Conservation (phyloP, 2,797 vertebrate species). For the Diplodus sargus region DNA sequence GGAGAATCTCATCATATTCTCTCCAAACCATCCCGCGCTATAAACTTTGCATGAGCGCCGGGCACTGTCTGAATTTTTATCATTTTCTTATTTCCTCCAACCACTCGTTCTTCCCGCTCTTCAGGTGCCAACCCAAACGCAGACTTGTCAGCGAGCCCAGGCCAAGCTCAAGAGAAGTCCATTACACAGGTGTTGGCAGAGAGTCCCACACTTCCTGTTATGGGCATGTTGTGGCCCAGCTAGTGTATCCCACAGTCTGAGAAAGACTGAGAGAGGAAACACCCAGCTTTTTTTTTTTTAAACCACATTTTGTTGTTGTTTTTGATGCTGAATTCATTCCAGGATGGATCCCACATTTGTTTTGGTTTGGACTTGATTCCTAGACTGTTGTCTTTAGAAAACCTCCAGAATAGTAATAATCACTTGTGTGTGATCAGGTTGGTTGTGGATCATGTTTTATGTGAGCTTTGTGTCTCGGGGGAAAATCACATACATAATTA, state of each 20-base stretch:
- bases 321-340: not conserved
- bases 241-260: conserved; percentile 41
- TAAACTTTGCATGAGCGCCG: conserved; percentile 73
- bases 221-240: conserved; percentile 74
- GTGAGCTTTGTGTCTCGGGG: too few relatives aligned
- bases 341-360: not conserved
- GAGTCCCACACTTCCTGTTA: conserved; percentile 83
- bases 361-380: too few relatives aligned
- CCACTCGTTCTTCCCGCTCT: conserved; percentile 11
- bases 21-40: conserved; percentile 34
- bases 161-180: conserved; percentile 67
- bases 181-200: conserved; percentile 81
- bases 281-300: not conserved
- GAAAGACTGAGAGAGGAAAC: not conserved
- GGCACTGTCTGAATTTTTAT: conserved; percentile 65
- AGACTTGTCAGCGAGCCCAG: conserved; percentile 62
- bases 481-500: too few relatives aligned
- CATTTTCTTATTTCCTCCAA: conserved; percentile 53
- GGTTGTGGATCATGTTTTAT: not conserved
- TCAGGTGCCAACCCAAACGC: conserved; percentile 27
- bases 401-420: not conserved
- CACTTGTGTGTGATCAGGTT: not conserved
- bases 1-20: conserved; percentile 60
- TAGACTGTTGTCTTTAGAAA: not conserved
- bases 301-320: not conserved